These are phyloP conservation scores for Oligia strigilis DNA, from an alignment of 2,888 invertebrate genomes.

Conservation along the genomic window DNA sequence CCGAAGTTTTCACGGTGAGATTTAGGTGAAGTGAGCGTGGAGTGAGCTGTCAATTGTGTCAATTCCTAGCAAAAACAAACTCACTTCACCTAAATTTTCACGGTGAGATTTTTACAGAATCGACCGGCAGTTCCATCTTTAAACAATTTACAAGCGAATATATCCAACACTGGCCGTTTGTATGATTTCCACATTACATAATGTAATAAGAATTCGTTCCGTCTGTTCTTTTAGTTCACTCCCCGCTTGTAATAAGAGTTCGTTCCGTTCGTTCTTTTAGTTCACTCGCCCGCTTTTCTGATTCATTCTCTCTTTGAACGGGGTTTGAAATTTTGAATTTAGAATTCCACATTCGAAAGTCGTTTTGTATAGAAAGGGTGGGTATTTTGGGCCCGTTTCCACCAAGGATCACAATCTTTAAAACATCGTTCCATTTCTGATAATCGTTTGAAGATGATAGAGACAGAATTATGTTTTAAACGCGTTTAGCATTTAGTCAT, in stretches of 20 bases:
- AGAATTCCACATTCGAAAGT: conserved; percentile 14
- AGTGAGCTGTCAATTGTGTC: too few species aligned
- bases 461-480: too few species aligned
- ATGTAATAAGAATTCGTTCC: conserved; percentile 45
- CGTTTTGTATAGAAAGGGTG: background rate
- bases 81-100: too few species aligned
- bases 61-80: too few species aligned
- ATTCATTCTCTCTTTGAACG: conserved; percentile 47
- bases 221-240: conserved; percentile 37
- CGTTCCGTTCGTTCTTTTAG: conserved; percentile 33
- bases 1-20: too few species aligned
- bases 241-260: conserved; percentile 30
- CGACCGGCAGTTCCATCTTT: background rate
- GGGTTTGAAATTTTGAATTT: conserved; percentile 36
- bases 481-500: too few species aligned
- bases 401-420: background rate
- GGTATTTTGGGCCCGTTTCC: background rate
- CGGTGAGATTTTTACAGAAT: too few species aligned
- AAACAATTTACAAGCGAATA: background rate
- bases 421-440: too few species aligned
- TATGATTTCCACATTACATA: conserved; percentile 32
- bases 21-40: too few species aligned
- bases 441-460: too few species aligned
- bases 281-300: conserved; percentile 27
- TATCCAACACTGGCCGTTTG: conserved; percentile 4